Conservation (phyloP, 2,797 vertebrate species). For the Etheostoma perlongum region DNA sequence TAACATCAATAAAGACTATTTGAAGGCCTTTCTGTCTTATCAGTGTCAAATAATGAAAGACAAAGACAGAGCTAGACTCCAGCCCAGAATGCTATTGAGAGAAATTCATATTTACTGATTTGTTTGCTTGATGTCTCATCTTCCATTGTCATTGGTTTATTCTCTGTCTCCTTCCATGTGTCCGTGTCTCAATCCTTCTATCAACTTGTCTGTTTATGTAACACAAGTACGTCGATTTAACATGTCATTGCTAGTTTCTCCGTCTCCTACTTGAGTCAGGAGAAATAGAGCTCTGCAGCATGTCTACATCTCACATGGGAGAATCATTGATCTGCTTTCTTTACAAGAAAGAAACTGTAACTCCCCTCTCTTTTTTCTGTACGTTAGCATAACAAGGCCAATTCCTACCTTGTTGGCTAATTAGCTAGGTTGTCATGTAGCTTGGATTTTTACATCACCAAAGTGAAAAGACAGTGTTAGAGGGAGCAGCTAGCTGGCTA, state of each 20-base stretch:
- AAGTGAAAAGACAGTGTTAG: neutral
- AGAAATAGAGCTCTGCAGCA: neutral
- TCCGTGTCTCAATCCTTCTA: neutral
- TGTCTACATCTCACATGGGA: neutral
- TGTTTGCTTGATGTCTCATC: conserved; percentile 8
- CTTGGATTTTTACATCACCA: neutral
- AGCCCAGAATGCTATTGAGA: conserved; percentile 10
- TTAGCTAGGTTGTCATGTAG: neutral
- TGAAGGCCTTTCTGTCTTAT: conserved; percentile 6
- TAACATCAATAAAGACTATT: conserved; percentile 26
- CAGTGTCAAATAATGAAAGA: neutral
- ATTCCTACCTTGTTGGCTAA: neutral
- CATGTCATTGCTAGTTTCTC: neutral
- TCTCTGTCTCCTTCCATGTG: conserved; percentile 9
- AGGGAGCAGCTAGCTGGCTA: neutral
- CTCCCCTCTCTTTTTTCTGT: neutral
- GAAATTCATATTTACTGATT: conserved; percentile 21
- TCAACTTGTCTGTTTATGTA: neutral
- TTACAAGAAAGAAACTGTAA: neutral
- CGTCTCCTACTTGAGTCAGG: too few species aligned
- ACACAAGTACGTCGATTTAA: neutral
- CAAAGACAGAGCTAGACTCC: neutral
- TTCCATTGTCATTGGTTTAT: conserved; percentile 2
- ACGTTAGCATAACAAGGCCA: neutral
- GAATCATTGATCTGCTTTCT: neutral